Base-by-base conservation (phyloP, 2,113 vertebrate species). In the Otus sunia region DNA sequence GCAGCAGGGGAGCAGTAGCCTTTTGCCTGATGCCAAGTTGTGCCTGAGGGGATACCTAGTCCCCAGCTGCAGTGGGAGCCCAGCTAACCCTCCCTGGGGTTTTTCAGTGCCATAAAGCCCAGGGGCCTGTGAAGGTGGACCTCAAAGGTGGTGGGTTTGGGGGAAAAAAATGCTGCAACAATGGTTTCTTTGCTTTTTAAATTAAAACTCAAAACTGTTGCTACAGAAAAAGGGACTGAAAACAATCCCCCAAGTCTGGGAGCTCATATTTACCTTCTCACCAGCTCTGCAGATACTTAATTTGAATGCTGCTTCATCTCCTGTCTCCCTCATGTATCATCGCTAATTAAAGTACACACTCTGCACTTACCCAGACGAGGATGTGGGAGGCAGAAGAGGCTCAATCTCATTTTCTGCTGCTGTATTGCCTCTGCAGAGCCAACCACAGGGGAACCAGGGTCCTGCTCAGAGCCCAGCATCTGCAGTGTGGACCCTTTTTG, bases 261-360 rank as follows among this genome's bases (percentile, higher is more conserved):
- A 94, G 47, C 45, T 78, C 22, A 3, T 92, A 91, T 94, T 95
- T 95, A 90, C 84, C 75, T 92, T 93, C 74, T 88, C 41, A 91
- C 55, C 83, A 81, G 58, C 67, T 92, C 75, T 95, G 88, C 79
- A 91, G 88, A 92, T 94, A 92, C 59, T 95, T 94, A 83, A 96
- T 94, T 88, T 93, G 96, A 93, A 94, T 13, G 10, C 77, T 86
- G 78, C 92, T 92, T 94, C 67, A 77, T 92, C 71, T 96, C 83
- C 86, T 75, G 79, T 86, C 82, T 96, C 88, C 71, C 79, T 91
- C 91, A 86, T 80, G 77, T 93, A 96, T 93, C 90, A 89, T 79
- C 23, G 6, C 94, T 97, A 95, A 96, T 95, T 94, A 97, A 97
- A 96, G 74, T 92, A 90, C 74, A 91, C 68, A 45, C 45, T 75